phyloP scores from a whole-genome alignment of 2,888 invertebrate genomes.

The Conus canariensis region DNA sequence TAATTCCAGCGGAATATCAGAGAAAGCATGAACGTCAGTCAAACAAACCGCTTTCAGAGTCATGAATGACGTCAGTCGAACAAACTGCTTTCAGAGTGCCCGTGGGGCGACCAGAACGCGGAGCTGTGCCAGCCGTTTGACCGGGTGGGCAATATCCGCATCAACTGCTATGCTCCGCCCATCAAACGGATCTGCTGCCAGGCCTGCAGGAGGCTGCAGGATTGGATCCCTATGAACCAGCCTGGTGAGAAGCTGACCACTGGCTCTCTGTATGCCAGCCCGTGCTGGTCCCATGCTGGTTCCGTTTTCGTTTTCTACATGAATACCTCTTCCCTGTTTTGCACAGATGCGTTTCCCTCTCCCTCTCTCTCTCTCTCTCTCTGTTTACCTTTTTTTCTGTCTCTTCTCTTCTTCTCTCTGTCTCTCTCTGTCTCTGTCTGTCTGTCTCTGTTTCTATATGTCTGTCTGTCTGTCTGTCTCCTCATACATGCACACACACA shows the following conservation, averaged over 20 bases:
- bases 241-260: conserved; percentile 35
- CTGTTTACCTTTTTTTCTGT: too few species aligned
- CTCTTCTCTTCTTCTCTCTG: background rate
- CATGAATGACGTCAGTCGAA: too few species aligned
- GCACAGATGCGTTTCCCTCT: background rate
- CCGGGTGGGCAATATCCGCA: conserved; percentile 51
- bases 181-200: conserved; percentile 65
- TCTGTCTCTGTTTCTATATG: conserved; percentile 16
- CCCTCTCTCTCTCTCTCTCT: too few species aligned
- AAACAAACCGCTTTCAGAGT: conserved; percentile 51
- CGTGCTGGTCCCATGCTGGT: too few species aligned
- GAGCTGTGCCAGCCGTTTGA: conserved; percentile 64
- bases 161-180: conserved; percentile 65
- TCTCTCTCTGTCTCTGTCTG: conserved; percentile 13
- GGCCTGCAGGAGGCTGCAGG: conserved; percentile 60
- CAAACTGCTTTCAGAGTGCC: conserved; percentile 56
- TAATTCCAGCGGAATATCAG: too few species aligned
- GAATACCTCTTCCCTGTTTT: too few species aligned
- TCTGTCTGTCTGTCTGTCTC: background rate
- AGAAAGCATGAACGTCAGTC: too few species aligned
- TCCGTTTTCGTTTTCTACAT: too few species aligned
- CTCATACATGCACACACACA: too few species aligned
- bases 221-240: conserved; percentile 45
- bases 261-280: background rate
- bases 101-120: conserved; percentile 68